A percentile compares a stretch with the other conserved stretches of the same genome.
Conservation (phyloP, 2,888 invertebrate genomes). For the Agrilus cyanescens region DNA sequence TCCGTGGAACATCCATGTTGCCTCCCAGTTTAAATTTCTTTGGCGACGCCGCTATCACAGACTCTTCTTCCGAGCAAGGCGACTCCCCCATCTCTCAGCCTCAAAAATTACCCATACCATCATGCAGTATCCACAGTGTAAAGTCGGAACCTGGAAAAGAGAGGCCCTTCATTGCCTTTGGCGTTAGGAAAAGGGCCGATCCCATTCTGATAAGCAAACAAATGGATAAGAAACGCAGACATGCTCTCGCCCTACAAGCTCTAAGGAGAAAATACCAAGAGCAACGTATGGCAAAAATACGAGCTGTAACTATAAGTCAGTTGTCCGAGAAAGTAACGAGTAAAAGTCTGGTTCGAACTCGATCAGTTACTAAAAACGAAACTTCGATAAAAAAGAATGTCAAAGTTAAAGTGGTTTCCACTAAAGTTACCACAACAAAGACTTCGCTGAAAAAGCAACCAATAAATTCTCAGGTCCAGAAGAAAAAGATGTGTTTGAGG, state of each 20-base stretch:
- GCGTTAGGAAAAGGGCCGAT: slow-evolving; percentile 46
- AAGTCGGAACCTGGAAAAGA: slow-evolving; percentile 26
- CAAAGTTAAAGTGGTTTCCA: slow-evolving; percentile 29
- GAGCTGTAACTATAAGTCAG: slow-evolving; percentile 36
- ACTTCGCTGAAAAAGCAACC: slow-evolving; percentile 24
- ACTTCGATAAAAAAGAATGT: slow-evolving; percentile 27
- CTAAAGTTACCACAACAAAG: slow-evolving; percentile 30
- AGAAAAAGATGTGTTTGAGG: slow-evolving; percentile 32
- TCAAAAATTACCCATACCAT: too few relatives aligned
- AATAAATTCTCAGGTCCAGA: slow-evolving; percentile 19
- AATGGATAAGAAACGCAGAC: slow-evolving; percentile 34
- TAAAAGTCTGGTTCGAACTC: slow-evolving; percentile 38
- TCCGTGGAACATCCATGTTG: slow-evolving; percentile 61
- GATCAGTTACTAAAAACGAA: slow-evolving; percentile 36
- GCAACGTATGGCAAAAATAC: slow-evolving; percentile 45
- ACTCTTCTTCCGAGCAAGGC: slow-evolving; percentile 12
- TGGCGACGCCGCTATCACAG: slow-evolving; percentile 37
- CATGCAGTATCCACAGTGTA: slow-evolving; percentile 7
- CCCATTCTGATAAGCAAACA: slow-evolving; percentile 34
- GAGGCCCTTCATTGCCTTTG: slow-evolving; percentile 39
- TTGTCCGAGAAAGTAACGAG: slow-evolving; percentile 33
- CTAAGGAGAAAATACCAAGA: slow-evolving; percentile 48
- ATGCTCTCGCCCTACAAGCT: slow-evolving; percentile 41
- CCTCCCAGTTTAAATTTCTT: slow-evolving; percentile 64
- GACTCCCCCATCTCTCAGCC: too few relatives aligned